Percentiles rank a stretch among this genome's conserved stretches.
These are phyloP conservation scores for Apus apus DNA, from an alignment of 2,113 vertebrate genomes.

Conservation along the genomic window DNA sequence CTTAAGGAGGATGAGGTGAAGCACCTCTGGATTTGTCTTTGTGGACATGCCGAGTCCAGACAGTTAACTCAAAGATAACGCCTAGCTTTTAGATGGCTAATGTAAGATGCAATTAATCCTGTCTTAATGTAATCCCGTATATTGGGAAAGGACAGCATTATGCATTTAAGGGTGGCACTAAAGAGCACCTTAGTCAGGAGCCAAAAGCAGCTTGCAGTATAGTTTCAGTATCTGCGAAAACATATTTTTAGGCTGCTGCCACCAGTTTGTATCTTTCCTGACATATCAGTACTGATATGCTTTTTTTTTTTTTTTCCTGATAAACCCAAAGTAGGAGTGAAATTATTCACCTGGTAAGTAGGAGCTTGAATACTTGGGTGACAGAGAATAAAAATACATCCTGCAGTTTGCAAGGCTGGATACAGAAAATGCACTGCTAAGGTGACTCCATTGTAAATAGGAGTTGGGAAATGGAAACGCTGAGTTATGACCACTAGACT, in stretches of 20 bases:
- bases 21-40: background rate
- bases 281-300: too few species aligned
- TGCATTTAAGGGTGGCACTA: rapidly evolving
- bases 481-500: background rate
- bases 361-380: background rate
- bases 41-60: too few species aligned
- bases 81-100: background rate
- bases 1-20: background rate
- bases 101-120: background rate
- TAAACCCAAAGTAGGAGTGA: conserved; percentile 5
- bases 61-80: rapidly evolving
- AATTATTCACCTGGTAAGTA: conserved; percentile 10
- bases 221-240: background rate
- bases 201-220: background rate
- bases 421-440: background rate
- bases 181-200: background rate
- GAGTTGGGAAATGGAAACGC: background rate
- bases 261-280: background rate
- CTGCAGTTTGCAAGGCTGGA: background rate
- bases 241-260: background rate
- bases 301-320: conserved; percentile 1
- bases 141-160: background rate
- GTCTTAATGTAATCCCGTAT: rapidly evolving
- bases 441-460: background rate
- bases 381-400: background rate